Conservation (phyloP, 2,888 invertebrate species). For the Lypha dubia region DNA sequence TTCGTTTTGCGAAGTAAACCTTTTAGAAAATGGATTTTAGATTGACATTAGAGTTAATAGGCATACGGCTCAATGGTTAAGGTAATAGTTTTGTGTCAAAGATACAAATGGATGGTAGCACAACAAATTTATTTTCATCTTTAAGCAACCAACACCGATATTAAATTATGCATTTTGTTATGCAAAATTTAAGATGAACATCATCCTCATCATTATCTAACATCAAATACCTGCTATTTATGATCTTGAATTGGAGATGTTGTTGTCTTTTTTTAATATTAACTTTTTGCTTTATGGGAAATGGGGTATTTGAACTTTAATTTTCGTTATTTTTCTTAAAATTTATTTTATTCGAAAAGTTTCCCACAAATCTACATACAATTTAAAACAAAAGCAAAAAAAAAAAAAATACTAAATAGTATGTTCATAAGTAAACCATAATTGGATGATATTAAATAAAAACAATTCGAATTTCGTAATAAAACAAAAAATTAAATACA, state of each 20-base stretch:
- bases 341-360: conserved; percentile 36
- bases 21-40: conserved; percentile 69
- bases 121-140: conserved; percentile 64
- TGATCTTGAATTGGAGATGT: background rate
- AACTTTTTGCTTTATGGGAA: background rate
- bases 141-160: conserved; percentile 42
- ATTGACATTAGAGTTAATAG: conserved; percentile 70
- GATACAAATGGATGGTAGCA: conserved; percentile 64
- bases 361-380: conserved; percentile 61
- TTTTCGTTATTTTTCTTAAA: conserved; percentile 4
- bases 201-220: no score
- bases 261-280: conserved; percentile 1
- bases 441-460: conserved; percentile 68
- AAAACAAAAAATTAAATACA: conserved; percentile 46
- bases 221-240: conserved; percentile 38
- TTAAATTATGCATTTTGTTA: conserved; percentile 60
- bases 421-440: conserved; percentile 47
- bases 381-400: background rate
- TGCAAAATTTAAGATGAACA: conserved; percentile 43
- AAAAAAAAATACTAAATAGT: conserved; percentile 32
- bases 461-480: conserved; percentile 61
- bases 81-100: conserved; percentile 69
- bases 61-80: conserved; percentile 67
- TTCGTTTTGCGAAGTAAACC: conserved; percentile 40
- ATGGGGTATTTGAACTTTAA: conserved; percentile 35